Percentiles rank a stretch among this genome's conserved stretches.
Conservation (phyloP, 2,888 invertebrate genomes). For the Encarsia formosa region DNA sequence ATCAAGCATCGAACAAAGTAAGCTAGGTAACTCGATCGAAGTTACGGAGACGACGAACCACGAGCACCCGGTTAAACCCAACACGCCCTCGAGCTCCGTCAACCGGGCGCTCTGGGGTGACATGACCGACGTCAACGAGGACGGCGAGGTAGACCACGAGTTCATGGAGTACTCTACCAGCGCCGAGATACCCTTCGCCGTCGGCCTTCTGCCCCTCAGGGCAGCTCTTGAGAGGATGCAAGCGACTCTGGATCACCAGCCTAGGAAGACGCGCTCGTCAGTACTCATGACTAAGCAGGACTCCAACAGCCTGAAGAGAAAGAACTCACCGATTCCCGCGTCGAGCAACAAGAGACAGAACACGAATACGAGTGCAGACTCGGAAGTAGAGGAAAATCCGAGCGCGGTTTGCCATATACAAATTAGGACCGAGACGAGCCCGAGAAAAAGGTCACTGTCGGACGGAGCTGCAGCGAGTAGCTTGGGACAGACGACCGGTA, state of each 20-base stretch:
- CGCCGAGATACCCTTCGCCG: constrained; percentile 50
- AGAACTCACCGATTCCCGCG: constrained; percentile 25
- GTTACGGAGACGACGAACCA: not conserved
- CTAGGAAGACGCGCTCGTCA: constrained; percentile 49
- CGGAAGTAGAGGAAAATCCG: constrained; percentile 28
- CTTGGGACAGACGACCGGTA: constrained; percentile 15
- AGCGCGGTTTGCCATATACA: constrained; percentile 46
- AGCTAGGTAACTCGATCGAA: too few relatives aligned
- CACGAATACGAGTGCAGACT: constrained; percentile 8
- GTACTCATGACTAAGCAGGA: constrained; percentile 42
- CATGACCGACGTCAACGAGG: constrained; percentile 44
- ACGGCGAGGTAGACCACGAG: constrained; percentile 24
- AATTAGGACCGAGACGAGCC: constrained; percentile 40
- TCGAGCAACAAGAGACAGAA: constrained; percentile 12
- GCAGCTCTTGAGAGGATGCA: constrained; percentile 50
- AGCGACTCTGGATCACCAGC: constrained; percentile 50
- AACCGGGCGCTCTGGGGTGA: constrained; percentile 49
- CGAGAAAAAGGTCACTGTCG: constrained; percentile 23
- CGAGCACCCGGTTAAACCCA: constrained; percentile 7
- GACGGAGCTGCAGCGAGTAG: constrained; percentile 17
- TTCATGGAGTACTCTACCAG: constrained; percentile 39
- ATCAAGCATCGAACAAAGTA: constrained; percentile 7
- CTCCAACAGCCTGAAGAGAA: constrained; percentile 31
- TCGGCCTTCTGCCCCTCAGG: constrained; percentile 48
- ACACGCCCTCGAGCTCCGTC: constrained; percentile 31